Evolutionary conservation across 2,113 vertebrate genomes (phyloP).

Genomic region (Phycodurus eques): DNA sequence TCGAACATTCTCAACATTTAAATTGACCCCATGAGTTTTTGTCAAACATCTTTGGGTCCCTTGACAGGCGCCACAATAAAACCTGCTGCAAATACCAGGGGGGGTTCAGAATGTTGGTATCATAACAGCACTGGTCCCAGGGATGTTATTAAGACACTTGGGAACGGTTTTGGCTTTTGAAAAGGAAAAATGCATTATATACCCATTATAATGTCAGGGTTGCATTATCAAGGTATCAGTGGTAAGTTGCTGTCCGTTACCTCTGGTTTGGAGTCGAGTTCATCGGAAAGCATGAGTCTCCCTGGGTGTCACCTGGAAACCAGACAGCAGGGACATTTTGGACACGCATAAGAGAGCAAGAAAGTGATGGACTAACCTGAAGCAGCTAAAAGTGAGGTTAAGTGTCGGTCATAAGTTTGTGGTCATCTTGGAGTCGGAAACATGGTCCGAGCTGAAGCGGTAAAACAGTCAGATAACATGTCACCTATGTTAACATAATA

Average conservation of each 20-base stretch:
- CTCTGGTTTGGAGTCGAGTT: constrained; percentile 99
- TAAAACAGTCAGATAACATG: not conserved
- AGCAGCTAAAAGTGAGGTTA: constrained; percentile 11
- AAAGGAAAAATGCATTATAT: no score
- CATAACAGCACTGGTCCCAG: no score
- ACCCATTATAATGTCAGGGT: not conserved
- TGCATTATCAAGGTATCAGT: not conserved
- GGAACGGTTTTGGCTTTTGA: no score
- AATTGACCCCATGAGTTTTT: no score
- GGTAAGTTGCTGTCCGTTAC: constrained; percentile 57
- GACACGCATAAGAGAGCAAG: not conserved
- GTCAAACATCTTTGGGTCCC: no score
- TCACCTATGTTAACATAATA: not conserved
- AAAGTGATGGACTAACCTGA: constrained; percentile 18
- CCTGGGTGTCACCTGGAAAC: constrained; percentile 75
- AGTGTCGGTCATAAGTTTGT: constrained; percentile 32
- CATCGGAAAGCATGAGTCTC: constrained; percentile 99
- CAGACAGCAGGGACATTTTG: not conserved
- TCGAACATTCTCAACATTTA: no score
- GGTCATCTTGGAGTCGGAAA: constrained; percentile 49
- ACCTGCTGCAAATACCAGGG: no score
- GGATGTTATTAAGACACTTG: no score
- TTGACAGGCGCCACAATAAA: no score
- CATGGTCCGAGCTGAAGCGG: constrained; percentile 30
- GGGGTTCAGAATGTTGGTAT: no score